Base-by-base conservation (phyloP, 2,113 vertebrate genomes). In the Hippocampus abdominalis region DNA sequence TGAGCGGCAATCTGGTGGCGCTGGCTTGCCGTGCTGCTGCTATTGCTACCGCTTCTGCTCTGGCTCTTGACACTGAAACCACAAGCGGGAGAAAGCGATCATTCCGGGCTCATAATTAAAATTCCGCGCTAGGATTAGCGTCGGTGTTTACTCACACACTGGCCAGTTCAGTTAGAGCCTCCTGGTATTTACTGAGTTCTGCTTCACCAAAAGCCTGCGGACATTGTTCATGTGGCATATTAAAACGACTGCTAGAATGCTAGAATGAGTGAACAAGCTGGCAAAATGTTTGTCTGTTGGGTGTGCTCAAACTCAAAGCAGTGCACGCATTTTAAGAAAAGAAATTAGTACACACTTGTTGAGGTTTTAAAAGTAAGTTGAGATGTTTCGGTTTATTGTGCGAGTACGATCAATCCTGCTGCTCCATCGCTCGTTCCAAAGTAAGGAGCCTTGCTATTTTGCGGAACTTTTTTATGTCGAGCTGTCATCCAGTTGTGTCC, bases 1-100 rank as follows among this genome's bases (percentile, higher is more conserved):
- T 94, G 96, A 21, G 96, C 96, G 12, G 96, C 95, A 0, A 94
- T 94, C 72, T 97, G 96, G 81, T 96, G 95, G 75, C 94, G 92
- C 32, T 90, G 86, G 80, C 87, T 95, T 68, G 89, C 92, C 80
- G 90, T 90, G 79, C 49, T 78, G 79, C 49, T 78, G 62, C 76
- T 90, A 71, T 64, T 76, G 48, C 71, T 75, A 78, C 49, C 75
- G 60, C 77, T 90, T 71, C 62, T 76, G 54, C 71, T 74, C n/a
- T 87, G 81, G 60, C 84, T 80, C 81, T 90, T 91, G 18, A 92
- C 85, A 12, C 91, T 93, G 83, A 40, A 75, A 72, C 53, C 70
- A 25, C 3, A 16, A 53, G 53, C 39, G 23, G 21, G 51, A 76
- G 27, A 66, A 79, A 56, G 8, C 11, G 63, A 68, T 74, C 78